Evolutionary conservation across 2,797 vertebrate species (phyloP).

Genomic region (Typhlichthys eigenmanni): DNA sequence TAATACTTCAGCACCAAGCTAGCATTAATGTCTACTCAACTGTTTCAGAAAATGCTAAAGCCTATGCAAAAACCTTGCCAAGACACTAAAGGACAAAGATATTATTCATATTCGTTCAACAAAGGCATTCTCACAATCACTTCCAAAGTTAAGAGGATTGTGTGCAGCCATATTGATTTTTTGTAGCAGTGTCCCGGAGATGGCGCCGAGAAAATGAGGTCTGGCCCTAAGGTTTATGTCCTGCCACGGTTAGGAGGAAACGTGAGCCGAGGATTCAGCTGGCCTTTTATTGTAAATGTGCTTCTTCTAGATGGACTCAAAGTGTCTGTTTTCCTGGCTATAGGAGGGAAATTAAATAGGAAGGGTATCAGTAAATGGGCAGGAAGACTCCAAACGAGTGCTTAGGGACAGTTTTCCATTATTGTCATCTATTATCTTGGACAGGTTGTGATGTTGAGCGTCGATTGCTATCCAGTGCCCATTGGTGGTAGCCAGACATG

Average conservation of each 20-base stretch:
- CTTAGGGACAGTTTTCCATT: slow-evolving; percentile 77
- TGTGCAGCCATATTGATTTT: slow-evolving; percentile 79
- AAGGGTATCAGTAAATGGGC: slow-evolving; percentile 76
- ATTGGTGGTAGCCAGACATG: slow-evolving; percentile 49
- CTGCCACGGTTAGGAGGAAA: slow-evolving; percentile 73
- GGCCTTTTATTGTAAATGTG: slow-evolving; percentile 76
- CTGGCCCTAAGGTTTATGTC: slow-evolving; percentile 80
- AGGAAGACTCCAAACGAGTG: slow-evolving; percentile 77
- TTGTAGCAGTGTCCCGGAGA: slow-evolving; percentile 65
- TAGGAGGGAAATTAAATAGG: slow-evolving; percentile 75
- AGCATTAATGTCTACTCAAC: background rate
- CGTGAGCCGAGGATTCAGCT: slow-evolving; percentile 72
- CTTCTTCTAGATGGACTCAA: slow-evolving; percentile 75
- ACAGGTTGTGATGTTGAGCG: slow-evolving; percentile 64
- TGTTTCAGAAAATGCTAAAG: slow-evolving; percentile 7
- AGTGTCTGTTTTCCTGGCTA: slow-evolving; percentile 78
- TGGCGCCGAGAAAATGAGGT: slow-evolving; percentile 81
- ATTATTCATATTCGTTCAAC: slow-evolving; percentile 47
- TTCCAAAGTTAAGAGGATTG: slow-evolving; percentile 69
- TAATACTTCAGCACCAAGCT: slow-evolving; percentile 53
- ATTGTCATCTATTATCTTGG: slow-evolving; percentile 77
- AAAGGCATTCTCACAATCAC: slow-evolving; percentile 64
- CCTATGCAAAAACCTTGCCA: slow-evolving; percentile 14
- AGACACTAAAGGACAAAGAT: slow-evolving; percentile 29
- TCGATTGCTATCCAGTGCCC: slow-evolving; percentile 57